phyloP scores from a whole-genome alignment of 1,140 invertebrate species.

The Matsumurasca onukii region DNA sequence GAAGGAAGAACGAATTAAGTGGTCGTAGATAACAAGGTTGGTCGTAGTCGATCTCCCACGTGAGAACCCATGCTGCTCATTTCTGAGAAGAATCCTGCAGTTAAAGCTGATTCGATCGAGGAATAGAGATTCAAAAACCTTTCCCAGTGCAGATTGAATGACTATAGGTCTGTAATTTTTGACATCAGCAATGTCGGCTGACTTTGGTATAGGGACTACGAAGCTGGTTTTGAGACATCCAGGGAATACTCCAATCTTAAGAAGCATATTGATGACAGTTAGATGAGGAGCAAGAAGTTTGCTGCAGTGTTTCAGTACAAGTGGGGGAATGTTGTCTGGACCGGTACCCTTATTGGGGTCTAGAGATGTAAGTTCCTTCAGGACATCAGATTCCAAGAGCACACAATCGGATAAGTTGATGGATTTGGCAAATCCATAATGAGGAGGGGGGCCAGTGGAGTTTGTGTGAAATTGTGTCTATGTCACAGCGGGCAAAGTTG shows the following conservation, averaged over 20 bases:
- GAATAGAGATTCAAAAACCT: slow-evolving; percentile 11
- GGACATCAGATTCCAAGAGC: neutral
- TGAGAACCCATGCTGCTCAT: slow-evolving; percentile 6
- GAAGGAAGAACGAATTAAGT: slow-evolving; percentile 9
- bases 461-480: neutral
- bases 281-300: slow-evolving; percentile 16
- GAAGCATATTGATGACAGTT: slow-evolving; percentile 2
- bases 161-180: neutral
- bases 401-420: slow-evolving; percentile 14
- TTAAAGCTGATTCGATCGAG: slow-evolving; percentile 5
- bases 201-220: slow-evolving; percentile 12
- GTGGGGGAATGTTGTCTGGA: slow-evolving; percentile 8
- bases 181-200: slow-evolving; percentile 6
- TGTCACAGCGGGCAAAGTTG: slow-evolving; percentile 4
- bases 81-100: neutral
- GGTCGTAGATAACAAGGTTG: neutral
- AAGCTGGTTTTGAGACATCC: slow-evolving; percentile 14
- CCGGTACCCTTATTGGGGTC: neutral
- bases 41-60: slow-evolving; percentile 2
- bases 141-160: slow-evolving; percentile 10
- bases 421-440: neutral
- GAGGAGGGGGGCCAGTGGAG: neutral
- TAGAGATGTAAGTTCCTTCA: slow-evolving; percentile 4
- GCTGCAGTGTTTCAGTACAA: slow-evolving; percentile 22
- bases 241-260: slow-evolving; percentile 4